These are phyloP conservation scores for Talpa occidentalis DNA, from an alignment of 2,113 vertebrate genomes.

Conservation along the genomic window DNA sequence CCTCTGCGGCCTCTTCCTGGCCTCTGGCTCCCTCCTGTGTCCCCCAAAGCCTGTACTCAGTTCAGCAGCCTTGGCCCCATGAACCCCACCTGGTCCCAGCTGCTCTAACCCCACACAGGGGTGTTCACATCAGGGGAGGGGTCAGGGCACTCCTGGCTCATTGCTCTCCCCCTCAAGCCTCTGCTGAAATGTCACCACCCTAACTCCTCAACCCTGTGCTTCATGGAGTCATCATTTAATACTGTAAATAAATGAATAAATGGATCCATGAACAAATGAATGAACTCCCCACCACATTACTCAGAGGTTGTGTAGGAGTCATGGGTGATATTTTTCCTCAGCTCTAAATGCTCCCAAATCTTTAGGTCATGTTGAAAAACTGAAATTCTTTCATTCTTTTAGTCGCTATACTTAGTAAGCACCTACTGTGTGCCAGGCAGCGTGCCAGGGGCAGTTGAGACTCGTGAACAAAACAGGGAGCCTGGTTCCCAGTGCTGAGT, in stretches of 20 bases:
- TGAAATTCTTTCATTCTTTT: not conserved
- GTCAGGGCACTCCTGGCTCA: no score
- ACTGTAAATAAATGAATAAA: not conserved
- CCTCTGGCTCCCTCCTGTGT: not conserved
- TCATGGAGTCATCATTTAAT: not conserved
- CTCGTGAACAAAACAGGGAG: no score
- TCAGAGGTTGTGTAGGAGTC: not conserved
- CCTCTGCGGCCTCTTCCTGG: not conserved
- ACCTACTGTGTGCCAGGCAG: not conserved
- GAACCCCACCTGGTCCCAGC: not conserved
- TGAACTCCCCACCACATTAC: not conserved
- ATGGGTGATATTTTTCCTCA: not conserved
- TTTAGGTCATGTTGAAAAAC: not conserved
- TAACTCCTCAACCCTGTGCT: not conserved
- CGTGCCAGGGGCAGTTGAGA: not conserved
- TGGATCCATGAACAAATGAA: not conserved
- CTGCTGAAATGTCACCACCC: not conserved
- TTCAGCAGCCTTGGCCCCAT: not conserved
- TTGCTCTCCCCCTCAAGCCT: not conserved
- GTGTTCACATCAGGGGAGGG: no score
- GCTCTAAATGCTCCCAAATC: not conserved
- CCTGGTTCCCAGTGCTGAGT: not conserved
- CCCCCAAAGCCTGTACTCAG: not conserved
- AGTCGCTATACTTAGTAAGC: not conserved
- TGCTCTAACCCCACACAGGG: not conserved